phyloP scores from a whole-genome alignment of 2,797 vertebrate genomes.

The Urocyon cinereoargenteus region DNA sequence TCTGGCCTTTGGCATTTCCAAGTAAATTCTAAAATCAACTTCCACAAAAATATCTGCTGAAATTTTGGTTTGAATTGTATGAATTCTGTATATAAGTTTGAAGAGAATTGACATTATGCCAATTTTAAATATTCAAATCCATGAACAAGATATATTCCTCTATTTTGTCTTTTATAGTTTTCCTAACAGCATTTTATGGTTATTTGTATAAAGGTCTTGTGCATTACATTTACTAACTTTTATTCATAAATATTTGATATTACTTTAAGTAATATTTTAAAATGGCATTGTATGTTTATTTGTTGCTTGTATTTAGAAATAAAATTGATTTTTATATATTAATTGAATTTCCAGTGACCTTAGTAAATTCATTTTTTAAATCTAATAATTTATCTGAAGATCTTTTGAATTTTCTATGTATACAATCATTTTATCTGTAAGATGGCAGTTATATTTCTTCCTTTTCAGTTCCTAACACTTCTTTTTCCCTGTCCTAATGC shows the following conservation, averaged over 20 bases:
- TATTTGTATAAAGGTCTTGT: background rate
- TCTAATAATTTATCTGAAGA: slow-evolving; percentile 9
- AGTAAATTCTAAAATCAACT: slow-evolving; percentile 3
- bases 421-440: background rate
- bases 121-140: background rate
- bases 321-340: slow-evolving; percentile 12
- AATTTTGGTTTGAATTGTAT: background rate
- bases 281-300: background rate
- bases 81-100: background rate
- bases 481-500: background rate
- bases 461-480: background rate
- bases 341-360: background rate
- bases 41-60: background rate
- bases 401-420: background rate
- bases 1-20: background rate
- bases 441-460: background rate
- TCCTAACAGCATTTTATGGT: background rate
- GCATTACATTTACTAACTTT: background rate
- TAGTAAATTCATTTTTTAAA: slow-evolving; percentile 12
- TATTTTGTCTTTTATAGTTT: slow-evolving; percentile 3
- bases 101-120: background rate
- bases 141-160: background rate
- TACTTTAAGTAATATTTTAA: slow-evolving; percentile 32
- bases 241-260: background rate
- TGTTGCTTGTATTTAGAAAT: background rate